phyloP scores from a whole-genome alignment of 35 echinoderm and acorn worm genomes.

The Apostichopus parvimensis region DNA sequence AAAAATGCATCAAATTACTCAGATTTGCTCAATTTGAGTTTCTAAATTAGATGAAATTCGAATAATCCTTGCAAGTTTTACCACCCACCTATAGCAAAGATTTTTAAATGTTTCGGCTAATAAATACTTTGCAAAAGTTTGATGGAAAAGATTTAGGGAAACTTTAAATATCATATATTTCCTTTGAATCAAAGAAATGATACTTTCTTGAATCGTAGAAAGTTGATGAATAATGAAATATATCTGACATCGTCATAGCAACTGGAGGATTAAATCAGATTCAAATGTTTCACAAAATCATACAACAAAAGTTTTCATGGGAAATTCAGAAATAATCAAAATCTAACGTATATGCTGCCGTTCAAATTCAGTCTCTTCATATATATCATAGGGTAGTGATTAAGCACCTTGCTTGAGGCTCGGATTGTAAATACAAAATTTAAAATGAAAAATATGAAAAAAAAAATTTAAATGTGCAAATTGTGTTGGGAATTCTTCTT shows the following conservation, averaged over 20 bases:
- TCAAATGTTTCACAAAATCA: no score
- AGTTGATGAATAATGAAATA: neutral
- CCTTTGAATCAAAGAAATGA: neutral
- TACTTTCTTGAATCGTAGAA: neutral
- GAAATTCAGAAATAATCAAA: neutral
- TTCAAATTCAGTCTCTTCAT: neutral
- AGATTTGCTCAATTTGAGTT: no score
- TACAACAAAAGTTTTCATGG: no score
- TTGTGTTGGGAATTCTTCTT: conserved; percentile 24
- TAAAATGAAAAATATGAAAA: no score
- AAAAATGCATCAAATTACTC: no score
- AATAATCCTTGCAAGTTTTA: no score
- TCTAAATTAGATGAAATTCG: no score
- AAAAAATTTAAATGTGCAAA: conserved; percentile 31
- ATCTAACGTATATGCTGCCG: neutral
- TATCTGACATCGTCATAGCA: neutral
- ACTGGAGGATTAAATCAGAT: neutral
- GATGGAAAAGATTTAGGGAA: no score
- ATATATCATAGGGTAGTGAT: neutral
- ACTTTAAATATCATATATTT: no score
- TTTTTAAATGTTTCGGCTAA: no score
- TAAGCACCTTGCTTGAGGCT: neutral
- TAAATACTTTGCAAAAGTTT: no score
- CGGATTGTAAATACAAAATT: conserved; percentile 15
- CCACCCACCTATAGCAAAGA: no score